Conservation (phyloP, 2,888 invertebrate genomes). For the Hyppa rectilinea region DNA sequence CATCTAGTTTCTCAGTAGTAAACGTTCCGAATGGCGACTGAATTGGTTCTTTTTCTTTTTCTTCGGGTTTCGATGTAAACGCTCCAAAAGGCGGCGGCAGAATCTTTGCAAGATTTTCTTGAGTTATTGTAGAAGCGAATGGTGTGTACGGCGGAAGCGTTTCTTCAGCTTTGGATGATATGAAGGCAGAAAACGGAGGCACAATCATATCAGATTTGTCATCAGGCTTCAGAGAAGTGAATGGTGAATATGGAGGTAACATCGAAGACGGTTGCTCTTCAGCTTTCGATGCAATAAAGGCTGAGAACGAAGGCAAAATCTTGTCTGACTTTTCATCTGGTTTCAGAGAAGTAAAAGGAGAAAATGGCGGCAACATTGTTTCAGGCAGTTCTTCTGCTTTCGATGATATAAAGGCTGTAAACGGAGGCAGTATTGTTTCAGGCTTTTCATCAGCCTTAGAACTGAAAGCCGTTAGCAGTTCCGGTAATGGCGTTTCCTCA, state of each 20-base stretch:
- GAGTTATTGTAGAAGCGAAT: not conserved
- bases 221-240: not conserved
- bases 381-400: constrained; percentile 10
- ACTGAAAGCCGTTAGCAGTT: constrained; percentile 35
- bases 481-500: constrained; percentile 32
- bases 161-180: constrained; percentile 6
- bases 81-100: constrained; percentile 9
- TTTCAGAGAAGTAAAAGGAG: constrained; percentile 7
- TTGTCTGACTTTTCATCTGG: constrained; percentile 9
- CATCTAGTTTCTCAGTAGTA: constrained; percentile 7
- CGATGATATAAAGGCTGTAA: constrained; percentile 16
- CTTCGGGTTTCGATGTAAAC: constrained; percentile 12
- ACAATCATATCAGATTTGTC: not conserved
- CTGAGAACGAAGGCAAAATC: constrained; percentile 13
- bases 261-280: not conserved
- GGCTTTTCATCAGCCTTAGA: constrained; percentile 33
- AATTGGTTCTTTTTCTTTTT: not conserved
- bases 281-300: not conserved
- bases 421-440: constrained; percentile 31
- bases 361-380: constrained; percentile 5
- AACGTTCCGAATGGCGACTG: not conserved
- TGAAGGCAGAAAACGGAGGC: constrained; percentile 14
- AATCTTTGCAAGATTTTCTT: not conserved
- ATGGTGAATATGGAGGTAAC: constrained; percentile 13
- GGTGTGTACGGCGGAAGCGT: constrained; percentile 5